phyloP scores from a whole-genome alignment of 2,797 vertebrate species.

The Poeciliopsis turneri region DNA sequence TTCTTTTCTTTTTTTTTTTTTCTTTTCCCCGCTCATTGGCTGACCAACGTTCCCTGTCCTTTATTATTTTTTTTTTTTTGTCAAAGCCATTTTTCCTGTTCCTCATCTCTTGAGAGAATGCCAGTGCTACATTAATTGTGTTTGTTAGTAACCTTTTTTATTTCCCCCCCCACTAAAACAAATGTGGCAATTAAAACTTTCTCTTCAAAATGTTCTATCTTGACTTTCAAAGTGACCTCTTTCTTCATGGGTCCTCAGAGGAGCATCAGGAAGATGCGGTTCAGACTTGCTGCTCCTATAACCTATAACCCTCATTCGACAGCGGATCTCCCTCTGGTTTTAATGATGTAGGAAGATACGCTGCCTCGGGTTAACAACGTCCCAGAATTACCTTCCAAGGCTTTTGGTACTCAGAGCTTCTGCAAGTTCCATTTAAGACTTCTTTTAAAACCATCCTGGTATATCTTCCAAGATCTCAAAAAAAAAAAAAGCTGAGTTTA shows the following conservation, averaged over 20 bases:
- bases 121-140: constrained; percentile 32
- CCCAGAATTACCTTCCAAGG: not conserved
- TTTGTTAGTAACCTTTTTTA: constrained; percentile 30
- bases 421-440: not conserved
- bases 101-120: constrained; percentile 11
- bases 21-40: constrained; percentile 26
- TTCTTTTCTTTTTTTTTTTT: too few species aligned
- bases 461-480: not conserved
- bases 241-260: constrained; percentile 29
- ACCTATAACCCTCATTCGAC: not conserved
- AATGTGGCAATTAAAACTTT: constrained; percentile 56
- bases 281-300: constrained; percentile 50
- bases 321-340: not conserved
- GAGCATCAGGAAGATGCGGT: constrained; percentile 34
- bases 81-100: constrained; percentile 1
- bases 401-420: not conserved
- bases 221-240: constrained; percentile 17
- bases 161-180: constrained; percentile 34
- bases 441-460: not conserved
- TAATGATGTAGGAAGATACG: not conserved
- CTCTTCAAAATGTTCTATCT: constrained; percentile 46
- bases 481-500: not conserved
- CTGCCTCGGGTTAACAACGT: not conserved
- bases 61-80: constrained; percentile 1
- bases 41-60: constrained; percentile 17